Percentiles rank a stretch among this genome's conserved stretches.
These are phyloP conservation scores for Liparis tanakae DNA, from an alignment of 2,797 vertebrate genomes.

Conservation along the genomic window DNA sequence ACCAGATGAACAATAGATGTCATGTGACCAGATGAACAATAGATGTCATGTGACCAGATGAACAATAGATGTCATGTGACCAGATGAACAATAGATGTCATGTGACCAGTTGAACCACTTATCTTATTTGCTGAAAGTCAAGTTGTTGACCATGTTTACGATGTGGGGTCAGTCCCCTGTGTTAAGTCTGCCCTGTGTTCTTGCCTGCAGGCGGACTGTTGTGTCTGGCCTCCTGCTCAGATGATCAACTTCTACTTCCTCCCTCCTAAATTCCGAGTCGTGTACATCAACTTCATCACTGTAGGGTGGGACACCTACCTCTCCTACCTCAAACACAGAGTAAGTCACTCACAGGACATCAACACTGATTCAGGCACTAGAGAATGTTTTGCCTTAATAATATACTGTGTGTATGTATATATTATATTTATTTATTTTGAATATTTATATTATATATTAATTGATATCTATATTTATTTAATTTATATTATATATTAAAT, in stretches of 20 bases:
- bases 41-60: no score
- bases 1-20: no score
- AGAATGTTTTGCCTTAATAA: neutral
- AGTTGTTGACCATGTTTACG: no score
- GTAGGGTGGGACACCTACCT: conserved; percentile 96
- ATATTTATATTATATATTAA: no score
- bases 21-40: no score
- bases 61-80: no score
- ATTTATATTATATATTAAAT: no score
- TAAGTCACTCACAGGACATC: conserved; percentile 68
- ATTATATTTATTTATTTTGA: no score
- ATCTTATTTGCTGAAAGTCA: neutral
- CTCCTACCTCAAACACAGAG: conserved; percentile 94
- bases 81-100: no score
- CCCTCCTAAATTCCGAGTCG: conserved; percentile 86
- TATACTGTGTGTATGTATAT: no score
- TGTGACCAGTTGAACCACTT: no score
- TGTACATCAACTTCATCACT: conserved; percentile 92
- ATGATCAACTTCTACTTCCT: conserved; percentile 94
- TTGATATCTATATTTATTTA: no score
- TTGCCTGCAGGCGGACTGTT: conserved; percentile 89
- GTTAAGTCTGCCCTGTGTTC: conserved; percentile 26
- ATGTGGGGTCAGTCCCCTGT: neutral
- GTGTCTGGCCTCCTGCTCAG: conserved; percentile 92
- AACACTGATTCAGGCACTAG: neutral